Evolutionary conservation across 2,113 vertebrate genomes (phyloP), one percentile per base, ranked within the genome.

Genomic region (Carollia perspicillata): DNA sequence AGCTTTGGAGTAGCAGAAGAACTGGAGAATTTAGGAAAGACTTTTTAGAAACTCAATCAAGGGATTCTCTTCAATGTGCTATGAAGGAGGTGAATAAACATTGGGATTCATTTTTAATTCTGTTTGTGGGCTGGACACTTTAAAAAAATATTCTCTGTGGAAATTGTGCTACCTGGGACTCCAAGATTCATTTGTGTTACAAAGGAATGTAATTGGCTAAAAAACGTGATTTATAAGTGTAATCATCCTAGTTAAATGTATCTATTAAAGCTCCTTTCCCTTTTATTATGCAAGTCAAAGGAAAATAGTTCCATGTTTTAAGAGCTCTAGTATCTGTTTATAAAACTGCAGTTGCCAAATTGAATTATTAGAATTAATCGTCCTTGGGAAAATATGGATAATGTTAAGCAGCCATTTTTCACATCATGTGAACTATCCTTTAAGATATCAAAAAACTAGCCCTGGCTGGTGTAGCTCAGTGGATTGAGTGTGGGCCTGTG

Each of bases 231-330:
- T 88, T 85, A 75, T 65, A 87, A 63, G 6, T 23, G 65, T 79
- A 84, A 60, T 84, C 26, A 33, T 4, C 81, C 35, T 63, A 89
- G 33, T 92, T 44, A 96, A 78, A 77, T 51, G n/a, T 60, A 66
- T 68, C 37, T 35, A 47, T 69, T 93, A 93, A 66, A 80, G 20
- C 26, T n/a, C 30, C 14, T 84, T 94, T 85, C 8, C 55, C 63
- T 94, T 94, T 94, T 77, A 71, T 88, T 83, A 79, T 18, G 68
- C 6, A 86, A 91, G 4, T n/a, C 74, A 89, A 95, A 89, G 42
- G 10, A 84, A 94, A 96, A 93, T n/a, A 90, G 14, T 26, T 2
- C 16, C 65, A 28, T 53, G 65, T 69, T 95, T 95, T 93, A 89
- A 90, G 13, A 92, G 18, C n/a, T 37, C 40, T 80, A 86, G 68